Percentiles rank a stretch among this genome's conserved stretches.
Conservation (phyloP, 1,140 invertebrate genomes). For the Mycetomoellerius zeteki region DNA sequence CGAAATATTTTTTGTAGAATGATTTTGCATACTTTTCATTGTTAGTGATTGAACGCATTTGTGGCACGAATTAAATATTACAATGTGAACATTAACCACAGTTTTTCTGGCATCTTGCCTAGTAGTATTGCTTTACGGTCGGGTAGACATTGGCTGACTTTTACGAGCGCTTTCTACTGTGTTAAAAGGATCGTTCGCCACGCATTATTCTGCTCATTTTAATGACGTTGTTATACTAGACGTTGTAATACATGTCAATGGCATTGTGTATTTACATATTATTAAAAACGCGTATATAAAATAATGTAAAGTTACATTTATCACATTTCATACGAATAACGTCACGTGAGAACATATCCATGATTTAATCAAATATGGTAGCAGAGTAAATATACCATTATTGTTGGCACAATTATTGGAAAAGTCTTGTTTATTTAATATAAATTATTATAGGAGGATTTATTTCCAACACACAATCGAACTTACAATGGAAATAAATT, state of each 20-base stretch:
- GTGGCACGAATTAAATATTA: neutral
- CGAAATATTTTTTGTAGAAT: neutral
- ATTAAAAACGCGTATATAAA: neutral
- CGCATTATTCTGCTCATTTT: slow-evolving; percentile 29
- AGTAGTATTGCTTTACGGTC: slow-evolving; percentile 16
- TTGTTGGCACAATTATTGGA: slow-evolving; percentile 12
- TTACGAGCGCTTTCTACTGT: slow-evolving; percentile 16
- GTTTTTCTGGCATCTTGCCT: slow-evolving; percentile 8
- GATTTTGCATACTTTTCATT: neutral
- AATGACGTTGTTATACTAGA: slow-evolving; percentile 19
- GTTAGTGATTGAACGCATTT: neutral
- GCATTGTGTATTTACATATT: neutral
- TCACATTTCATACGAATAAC: slow-evolving; percentile 20
- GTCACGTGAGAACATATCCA: neutral
- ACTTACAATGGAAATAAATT: slow-evolving; percentile 22
- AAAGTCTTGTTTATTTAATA: slow-evolving; percentile 25
- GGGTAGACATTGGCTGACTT: slow-evolving; percentile 4
- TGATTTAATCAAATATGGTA: slow-evolving; percentile 19
- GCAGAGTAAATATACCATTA: slow-evolving; percentile 28
- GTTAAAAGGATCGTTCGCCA: slow-evolving; percentile 18
- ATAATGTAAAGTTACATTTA: slow-evolving; percentile 11
- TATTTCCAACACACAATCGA: slow-evolving; percentile 1
- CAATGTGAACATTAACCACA: slow-evolving; percentile 12
- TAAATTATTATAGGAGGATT: slow-evolving; percentile 18
- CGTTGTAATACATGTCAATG: neutral